Percentiles rank a stretch among this genome's conserved stretches.
Conservation (phyloP, 2,797 vertebrate species). For the Triplophysa yarkandensis region DNA sequence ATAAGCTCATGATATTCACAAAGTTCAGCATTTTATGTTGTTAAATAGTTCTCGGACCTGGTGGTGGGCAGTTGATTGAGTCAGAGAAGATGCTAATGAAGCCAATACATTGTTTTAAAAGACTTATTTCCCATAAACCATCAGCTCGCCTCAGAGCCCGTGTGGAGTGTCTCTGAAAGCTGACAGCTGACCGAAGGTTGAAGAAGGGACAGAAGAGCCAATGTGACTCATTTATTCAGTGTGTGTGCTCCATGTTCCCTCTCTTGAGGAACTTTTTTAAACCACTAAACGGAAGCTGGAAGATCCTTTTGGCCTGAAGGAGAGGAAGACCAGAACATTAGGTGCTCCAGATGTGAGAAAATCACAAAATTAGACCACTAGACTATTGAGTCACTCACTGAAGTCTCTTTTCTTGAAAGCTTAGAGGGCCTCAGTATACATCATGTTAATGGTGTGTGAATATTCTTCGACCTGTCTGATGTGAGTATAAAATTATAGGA, state of each 20-base stretch:
- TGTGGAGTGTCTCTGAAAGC: conserved; percentile 31
- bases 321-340: conserved; percentile 38
- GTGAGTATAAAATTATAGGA: background rate
- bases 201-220: conserved; percentile 9
- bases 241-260: background rate
- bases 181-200: conserved; percentile 22
- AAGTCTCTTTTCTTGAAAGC: conserved; percentile 3
- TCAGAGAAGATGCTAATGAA: background rate
- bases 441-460: conserved; percentile 33
- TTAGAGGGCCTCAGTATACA: background rate
- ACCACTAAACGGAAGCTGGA: conserved; percentile 47
- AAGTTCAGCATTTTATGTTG: background rate
- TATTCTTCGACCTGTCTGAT: conserved; percentile 8
- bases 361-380: conserved; percentile 30
- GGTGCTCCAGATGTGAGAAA: conserved; percentile 52
- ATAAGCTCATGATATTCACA: background rate
- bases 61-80: background rate
- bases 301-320: conserved; percentile 15
- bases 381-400: conserved; percentile 8
- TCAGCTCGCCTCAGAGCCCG: background rate
- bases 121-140: background rate
- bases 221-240: conserved; percentile 29
- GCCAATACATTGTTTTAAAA: background rate
- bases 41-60: background rate
- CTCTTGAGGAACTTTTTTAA: conserved; percentile 30